Percentiles rank a stretch among this genome's conserved stretches.
phyloP scores from a whole-genome alignment of 2,888 invertebrate genomes.

The Dendrolimus houi region DNA sequence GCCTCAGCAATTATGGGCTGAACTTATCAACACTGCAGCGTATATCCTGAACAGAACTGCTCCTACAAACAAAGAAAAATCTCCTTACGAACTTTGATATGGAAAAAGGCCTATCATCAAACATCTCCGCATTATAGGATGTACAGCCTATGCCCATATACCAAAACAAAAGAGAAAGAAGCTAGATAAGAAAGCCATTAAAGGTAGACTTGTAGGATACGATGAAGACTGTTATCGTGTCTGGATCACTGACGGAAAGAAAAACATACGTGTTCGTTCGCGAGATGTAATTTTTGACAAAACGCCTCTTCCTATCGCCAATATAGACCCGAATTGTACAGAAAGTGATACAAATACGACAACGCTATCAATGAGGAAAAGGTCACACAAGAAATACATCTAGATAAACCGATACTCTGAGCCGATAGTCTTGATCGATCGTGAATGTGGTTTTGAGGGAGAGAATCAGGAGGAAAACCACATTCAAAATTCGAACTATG shows the following conservation, averaged over 20 bases:
- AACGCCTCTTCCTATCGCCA: no score
- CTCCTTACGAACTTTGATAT: no score
- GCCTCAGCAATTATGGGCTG: no score
- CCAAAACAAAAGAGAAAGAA: slow-evolving; percentile 12
- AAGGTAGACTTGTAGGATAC: slow-evolving; percentile 10
- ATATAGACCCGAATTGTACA: no score
- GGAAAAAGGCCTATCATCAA: slow-evolving; percentile 1
- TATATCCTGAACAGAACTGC: no score
- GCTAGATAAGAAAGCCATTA: slow-evolving; percentile 9
- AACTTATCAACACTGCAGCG: no score
- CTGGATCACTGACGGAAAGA: slow-evolving; percentile 5
- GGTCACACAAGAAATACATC: not conserved
- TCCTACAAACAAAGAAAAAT: no score
- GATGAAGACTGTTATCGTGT: slow-evolving; percentile 9
- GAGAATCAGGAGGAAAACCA: no score
- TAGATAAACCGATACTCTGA: not conserved
- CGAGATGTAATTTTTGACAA: no score
- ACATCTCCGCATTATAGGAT: slow-evolving; percentile 18
- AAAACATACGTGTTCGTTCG: not conserved
- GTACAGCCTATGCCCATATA: slow-evolving; percentile 11
- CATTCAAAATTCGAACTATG: no score
- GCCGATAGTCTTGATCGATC: not conserved
- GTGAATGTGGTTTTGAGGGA: no score
- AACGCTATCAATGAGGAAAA: not conserved
- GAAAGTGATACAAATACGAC: not conserved